Percentiles rank a stretch among this genome's conserved stretches.
Evolutionary conservation across 2,888 invertebrate genomes (phyloP).

Genomic region (Uloborus plumipes): DNA sequence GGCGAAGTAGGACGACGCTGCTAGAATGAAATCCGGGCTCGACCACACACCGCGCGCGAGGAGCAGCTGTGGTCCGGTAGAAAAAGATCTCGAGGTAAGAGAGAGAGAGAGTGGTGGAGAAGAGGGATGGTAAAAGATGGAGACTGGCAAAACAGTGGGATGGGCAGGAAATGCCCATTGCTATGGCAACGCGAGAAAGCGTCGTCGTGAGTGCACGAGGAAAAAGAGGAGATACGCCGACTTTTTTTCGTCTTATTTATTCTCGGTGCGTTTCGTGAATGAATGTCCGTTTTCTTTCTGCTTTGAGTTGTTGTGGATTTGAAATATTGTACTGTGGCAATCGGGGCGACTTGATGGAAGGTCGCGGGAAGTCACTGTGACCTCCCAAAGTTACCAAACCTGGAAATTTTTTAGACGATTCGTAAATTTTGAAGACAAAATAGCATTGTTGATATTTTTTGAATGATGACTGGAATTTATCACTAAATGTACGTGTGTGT

Average conservation of each 20-base stretch:
- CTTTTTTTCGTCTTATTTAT: not conserved
- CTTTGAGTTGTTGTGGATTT: no score
- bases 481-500: no score
- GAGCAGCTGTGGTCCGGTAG: constrained; percentile 45
- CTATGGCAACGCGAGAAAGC: constrained; percentile 15
- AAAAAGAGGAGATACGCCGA: not conserved
- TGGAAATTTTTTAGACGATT: no score
- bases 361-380: no score
- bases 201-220: not conserved
- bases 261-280: not conserved
- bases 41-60: constrained; percentile 34
- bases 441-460: no score
- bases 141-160: constrained; percentile 43
- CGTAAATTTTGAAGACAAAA: no score
- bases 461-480: no score
- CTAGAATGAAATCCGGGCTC: constrained; percentile 33
- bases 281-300: not conserved
- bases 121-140: constrained; percentile 13
- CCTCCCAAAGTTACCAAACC: no score
- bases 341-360: no score
- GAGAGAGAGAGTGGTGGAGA: constrained; percentile 15
- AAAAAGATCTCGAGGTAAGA: constrained; percentile 5
- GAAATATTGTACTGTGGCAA: no score
- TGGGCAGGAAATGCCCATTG: constrained; percentile 60
- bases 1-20: constrained; percentile 32